Evolutionary conservation across 2,888 invertebrate genomes (phyloP), one percentile per base, ranked within the genome.

Genomic region (Drosophila anceps): DNA sequence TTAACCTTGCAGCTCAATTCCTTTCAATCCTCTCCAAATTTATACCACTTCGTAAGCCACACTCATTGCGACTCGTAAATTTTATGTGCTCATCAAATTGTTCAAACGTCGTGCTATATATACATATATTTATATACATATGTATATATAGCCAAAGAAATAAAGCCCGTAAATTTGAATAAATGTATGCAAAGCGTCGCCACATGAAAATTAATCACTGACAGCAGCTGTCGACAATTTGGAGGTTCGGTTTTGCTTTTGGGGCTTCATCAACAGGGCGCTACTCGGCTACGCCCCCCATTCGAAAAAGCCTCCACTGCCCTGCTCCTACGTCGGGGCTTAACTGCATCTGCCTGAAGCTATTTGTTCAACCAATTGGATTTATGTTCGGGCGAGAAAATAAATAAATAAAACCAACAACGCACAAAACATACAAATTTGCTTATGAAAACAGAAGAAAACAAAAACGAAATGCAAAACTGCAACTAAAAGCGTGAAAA

Each of bases 361-460:
- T 73, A 73, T 81, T 80, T 80, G 69, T 76, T 79, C 65, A 70
- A 76, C 71, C 80, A 80, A 75, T 87, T 78, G 74, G 78, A 86
- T 86, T 86, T 88, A 79, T 77, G 75, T 73, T 57, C 70, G 69
- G 50, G 65, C 66, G 64, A 70, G 60, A 79, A 69, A 35, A 43
- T 39, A 46, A 53, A 53, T 75, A 85, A 86, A 72, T 75, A 75
- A 73, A 66, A 73, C 72, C 75, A 87, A 82, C 78, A 77, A 80
- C 75, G 68, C 60, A 69, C 73, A 75, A 71, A 76, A 79, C 71
- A 79, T 67, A 84, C 76, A 87, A 82, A 84, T 74, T 76, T 82
- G 69, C 39, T 46, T 58, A 46, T 58, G 73, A 69, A 68, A 75
- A 65, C 59, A 53, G 48, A 59, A 48, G 53, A 50, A 65, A 60